Conservation (phyloP, 1,140 invertebrate genomes). For the Archivesica marissinica region DNA sequence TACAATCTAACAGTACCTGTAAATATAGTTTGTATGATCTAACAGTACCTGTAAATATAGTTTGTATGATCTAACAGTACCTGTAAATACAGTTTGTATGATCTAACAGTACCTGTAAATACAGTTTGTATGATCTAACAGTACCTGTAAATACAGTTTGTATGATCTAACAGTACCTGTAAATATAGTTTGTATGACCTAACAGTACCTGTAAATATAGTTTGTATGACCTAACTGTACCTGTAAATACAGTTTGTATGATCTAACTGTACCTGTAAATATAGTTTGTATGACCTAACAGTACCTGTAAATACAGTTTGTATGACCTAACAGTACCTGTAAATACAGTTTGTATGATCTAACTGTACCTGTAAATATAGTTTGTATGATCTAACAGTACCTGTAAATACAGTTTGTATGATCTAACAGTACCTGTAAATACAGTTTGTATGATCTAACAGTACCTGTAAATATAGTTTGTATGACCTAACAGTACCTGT, state of each 20-base stretch:
- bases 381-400: slow-evolving; percentile 70
- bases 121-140: slow-evolving; percentile 70
- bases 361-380: slow-evolving; percentile 76
- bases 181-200: slow-evolving; percentile 69
- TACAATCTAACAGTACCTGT: slow-evolving; percentile 74
- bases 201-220: slow-evolving; percentile 76
- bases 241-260: slow-evolving; percentile 72
- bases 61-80: slow-evolving; percentile 70
- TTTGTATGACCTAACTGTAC: slow-evolving; percentile 70
- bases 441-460: slow-evolving; percentile 70
- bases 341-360: slow-evolving; percentile 70
- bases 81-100: slow-evolving; percentile 72
- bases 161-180: slow-evolving; percentile 74
- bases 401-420: slow-evolving; percentile 72
- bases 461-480: slow-evolving; percentile 74
- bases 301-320: slow-evolving; percentile 74
- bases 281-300: slow-evolving; percentile 70
- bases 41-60: slow-evolving; percentile 76
- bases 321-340: slow-evolving; percentile 74
- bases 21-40: slow-evolving; percentile 70
- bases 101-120: slow-evolving; percentile 76
- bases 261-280: slow-evolving; percentile 76
- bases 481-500: slow-evolving; percentile 74
- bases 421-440: slow-evolving; percentile 76
- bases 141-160: slow-evolving; percentile 74